These are phyloP conservation scores for Lepus timidus DNA, from an alignment of 2,113 vertebrate species.

Conservation along the genomic window DNA sequence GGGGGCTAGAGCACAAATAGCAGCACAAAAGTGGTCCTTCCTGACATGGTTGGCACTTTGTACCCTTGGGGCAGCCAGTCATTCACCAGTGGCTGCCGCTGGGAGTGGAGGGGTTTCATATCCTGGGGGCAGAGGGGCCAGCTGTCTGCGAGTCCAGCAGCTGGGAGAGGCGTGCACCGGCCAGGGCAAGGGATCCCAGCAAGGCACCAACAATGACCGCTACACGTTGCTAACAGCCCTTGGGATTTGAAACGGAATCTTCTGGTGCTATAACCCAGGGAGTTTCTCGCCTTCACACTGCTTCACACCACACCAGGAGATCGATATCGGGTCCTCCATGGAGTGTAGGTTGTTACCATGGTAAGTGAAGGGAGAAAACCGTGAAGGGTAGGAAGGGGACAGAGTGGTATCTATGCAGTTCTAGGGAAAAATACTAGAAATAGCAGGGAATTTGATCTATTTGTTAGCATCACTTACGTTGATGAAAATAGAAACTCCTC, in stretches of 20 bases:
- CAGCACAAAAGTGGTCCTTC: no score
- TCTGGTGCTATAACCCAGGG: background rate
- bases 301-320: background rate
- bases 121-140: background rate
- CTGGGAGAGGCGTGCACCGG: background rate
- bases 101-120: background rate
- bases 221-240: background rate
- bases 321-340: background rate
- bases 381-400: background rate
- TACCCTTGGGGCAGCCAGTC: background rate
- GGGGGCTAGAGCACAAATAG: background rate
- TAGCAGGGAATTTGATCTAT: background rate
- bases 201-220: background rate
- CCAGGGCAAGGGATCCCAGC: background rate
- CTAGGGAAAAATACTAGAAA: background rate
- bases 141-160: background rate
- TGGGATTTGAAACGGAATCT: constrained; percentile 9
- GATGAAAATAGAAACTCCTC: background rate
- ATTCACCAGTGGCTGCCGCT: background rate
- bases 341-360: background rate
- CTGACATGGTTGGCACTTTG: background rate
- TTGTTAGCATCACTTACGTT: background rate
- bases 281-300: background rate
- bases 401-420: background rate
- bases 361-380: background rate